A percentile compares a stretch with the other conserved stretches of the same genome.
Evolutionary conservation across 2,113 vertebrate genomes (phyloP).

Genomic region (Parotia lawesii): DNA sequence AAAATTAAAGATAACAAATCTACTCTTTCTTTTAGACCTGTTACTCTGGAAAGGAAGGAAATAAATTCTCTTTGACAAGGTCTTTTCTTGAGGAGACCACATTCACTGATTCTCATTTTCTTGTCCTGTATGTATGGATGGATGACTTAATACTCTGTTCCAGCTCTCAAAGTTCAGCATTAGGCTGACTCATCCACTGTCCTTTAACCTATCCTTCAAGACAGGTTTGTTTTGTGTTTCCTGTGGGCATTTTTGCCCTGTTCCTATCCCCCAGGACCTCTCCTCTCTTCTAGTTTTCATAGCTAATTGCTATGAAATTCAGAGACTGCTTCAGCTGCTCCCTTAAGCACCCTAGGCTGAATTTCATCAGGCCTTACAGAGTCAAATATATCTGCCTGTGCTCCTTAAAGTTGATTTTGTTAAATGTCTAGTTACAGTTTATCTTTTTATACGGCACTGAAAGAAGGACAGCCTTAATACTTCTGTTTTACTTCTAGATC

Average conservation of each 20-base stretch:
- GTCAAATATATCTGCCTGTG: not conserved
- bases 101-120: not conserved
- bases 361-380: not conserved
- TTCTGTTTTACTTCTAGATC: not conserved
- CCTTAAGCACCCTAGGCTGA: not conserved
- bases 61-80: not conserved
- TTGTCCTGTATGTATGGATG: not conserved
- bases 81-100: not conserved
- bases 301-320: not conserved
- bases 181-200: not conserved
- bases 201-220: not conserved
- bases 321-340: not conserved
- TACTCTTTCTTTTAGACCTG: not conserved
- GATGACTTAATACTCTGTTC: not conserved
- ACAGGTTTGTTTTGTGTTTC: not conserved
- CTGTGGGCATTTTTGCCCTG: not conserved
- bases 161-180: not conserved
- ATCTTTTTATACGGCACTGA: not conserved
- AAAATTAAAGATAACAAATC: conserved; percentile 10
- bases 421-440: not conserved
- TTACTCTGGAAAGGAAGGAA: not conserved
- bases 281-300: not conserved
- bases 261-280: not conserved
- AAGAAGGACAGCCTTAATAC: not conserved
- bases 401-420: not conserved